These are phyloP conservation scores for Ianthella basta DNA, from an alignment of 37 sponge, comb jelly and placozoan species.

Conservation along the genomic window DNA sequence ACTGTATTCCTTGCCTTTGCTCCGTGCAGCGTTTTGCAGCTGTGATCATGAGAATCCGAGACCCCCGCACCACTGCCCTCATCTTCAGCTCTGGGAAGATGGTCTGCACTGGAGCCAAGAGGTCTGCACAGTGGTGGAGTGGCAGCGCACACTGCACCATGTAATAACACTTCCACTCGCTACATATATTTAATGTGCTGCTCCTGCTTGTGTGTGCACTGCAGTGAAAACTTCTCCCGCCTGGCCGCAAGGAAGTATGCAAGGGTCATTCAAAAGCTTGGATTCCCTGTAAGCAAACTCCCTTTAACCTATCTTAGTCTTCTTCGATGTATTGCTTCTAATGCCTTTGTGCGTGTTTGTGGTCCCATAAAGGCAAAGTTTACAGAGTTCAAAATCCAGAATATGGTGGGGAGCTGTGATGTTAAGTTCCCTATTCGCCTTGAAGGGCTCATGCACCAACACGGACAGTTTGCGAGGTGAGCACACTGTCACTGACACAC, in stretches of 20 bases:
- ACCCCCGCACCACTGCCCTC: conserved; percentile 97
- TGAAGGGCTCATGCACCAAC: conserved; percentile 91
- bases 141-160: conserved; percentile 7
- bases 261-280: conserved; percentile 96
- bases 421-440: conserved; percentile 97
- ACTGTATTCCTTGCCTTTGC: not conserved
- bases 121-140: too few relatives aligned
- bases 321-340: not conserved
- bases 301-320: not conserved
- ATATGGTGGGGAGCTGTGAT: conserved; percentile 99
- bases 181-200: not conserved
- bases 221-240: conserved; percentile 90
- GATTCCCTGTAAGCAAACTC: conserved; percentile 79
- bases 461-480: conserved; percentile 94
- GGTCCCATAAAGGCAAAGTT: conserved; percentile 92
- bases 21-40: conserved; percentile 96
- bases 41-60: conserved; percentile 99
- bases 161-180: not conserved
- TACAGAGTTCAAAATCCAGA: conserved; percentile 97
- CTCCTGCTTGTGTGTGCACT: not conserved
- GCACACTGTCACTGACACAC: not conserved
- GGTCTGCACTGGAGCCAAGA: conserved; percentile 99
- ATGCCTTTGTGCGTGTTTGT: conserved; percentile 24
- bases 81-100: conserved; percentile 99
- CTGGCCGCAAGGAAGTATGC: conserved; percentile 99